A percentile compares a stretch with the other conserved stretches of the same genome.
phyloP scores from a whole-genome alignment of 2,888 invertebrate species.

The Eupithecia inturbata region DNA sequence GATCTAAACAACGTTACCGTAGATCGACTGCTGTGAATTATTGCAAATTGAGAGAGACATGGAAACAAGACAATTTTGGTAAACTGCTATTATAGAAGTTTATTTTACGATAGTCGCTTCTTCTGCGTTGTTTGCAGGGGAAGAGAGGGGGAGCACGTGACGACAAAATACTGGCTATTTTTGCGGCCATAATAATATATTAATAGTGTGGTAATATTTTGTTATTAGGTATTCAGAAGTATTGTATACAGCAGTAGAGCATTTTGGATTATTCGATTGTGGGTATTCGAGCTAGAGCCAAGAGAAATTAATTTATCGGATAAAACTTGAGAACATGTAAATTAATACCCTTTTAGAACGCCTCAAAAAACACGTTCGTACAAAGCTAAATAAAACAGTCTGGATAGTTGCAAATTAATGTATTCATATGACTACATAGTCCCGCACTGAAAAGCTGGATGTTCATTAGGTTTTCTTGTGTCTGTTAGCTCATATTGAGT shows the following conservation, averaged over 20 bases:
- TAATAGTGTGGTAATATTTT: no score
- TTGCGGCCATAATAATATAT: background rate
- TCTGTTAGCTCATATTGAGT: background rate
- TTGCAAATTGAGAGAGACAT: slow-evolving; percentile 27
- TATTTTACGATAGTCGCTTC: background rate
- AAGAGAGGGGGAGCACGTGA: background rate
- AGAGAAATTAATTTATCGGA: background rate
- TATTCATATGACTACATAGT: slow-evolving; percentile 1
- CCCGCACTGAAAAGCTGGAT: background rate
- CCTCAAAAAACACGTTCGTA: background rate
- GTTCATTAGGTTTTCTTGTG: background rate
- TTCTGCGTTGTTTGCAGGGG: background rate
- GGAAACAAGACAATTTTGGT: slow-evolving; percentile 17
- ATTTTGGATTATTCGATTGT: no score
- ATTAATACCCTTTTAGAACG: background rate
- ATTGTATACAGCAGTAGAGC: no score
- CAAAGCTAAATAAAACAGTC: background rate
- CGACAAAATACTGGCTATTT: background rate
- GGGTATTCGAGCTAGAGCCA: no score
- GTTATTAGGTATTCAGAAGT: no score
- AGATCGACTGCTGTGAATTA: slow-evolving; percentile 15
- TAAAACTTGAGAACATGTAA: background rate
- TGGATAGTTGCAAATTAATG: slow-evolving; percentile 4
- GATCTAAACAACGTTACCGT: slow-evolving; percentile 35
- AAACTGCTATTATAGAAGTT: background rate